Evolutionary conservation across 2,797 vertebrate species (phyloP).

Genomic region (Peromyscus eremicus): DNA sequence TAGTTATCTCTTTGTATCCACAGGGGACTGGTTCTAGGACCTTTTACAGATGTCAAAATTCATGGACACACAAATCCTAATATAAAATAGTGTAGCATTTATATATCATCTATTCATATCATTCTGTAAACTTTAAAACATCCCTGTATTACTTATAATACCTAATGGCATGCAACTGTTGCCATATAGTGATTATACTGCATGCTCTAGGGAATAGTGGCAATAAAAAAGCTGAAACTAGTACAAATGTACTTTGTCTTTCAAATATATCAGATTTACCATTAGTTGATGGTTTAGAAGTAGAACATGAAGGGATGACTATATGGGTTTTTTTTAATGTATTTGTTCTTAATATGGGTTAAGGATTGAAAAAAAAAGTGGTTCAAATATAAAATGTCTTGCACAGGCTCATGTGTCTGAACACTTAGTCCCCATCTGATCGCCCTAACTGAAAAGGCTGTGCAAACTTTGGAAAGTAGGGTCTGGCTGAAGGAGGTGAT

Average conservation of each 20-base stretch:
- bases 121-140: not conserved
- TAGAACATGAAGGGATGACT: not conserved
- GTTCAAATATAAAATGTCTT: not conserved
- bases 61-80: not conserved
- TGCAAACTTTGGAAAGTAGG: not conserved
- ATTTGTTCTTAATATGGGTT: not conserved
- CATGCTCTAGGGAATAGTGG: not conserved
- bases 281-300: not conserved
- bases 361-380: not conserved
- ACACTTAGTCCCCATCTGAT: not conserved
- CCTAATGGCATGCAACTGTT: not conserved
- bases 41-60: not conserved
- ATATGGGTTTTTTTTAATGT: not conserved
- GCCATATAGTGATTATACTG: not conserved
- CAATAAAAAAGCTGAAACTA: not conserved
- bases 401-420: not conserved
- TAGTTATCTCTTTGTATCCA: not conserved
- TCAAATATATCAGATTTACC: not conserved
- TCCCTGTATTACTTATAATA: not conserved
- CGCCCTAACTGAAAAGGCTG: not conserved
- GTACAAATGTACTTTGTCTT: not conserved
- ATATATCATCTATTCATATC: not conserved
- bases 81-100: not conserved
- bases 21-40: not conserved
- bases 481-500: not conserved